Evolutionary conservation across 2,113 vertebrate genomes (phyloP).

Genomic region (Falco punctatus): DNA sequence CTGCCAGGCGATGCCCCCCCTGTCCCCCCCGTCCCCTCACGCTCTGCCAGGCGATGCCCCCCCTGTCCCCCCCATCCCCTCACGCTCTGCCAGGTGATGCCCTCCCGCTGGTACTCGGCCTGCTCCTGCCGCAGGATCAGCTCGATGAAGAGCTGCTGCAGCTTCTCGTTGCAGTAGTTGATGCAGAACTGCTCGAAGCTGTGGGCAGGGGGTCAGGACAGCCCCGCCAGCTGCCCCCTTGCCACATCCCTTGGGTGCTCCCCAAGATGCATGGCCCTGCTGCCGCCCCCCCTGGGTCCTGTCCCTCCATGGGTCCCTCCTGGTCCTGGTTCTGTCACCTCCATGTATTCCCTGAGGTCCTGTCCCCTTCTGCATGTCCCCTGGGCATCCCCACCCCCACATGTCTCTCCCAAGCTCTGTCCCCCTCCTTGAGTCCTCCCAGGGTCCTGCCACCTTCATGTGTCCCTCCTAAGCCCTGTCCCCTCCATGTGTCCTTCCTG

Average conservation of each 20-base stretch:
- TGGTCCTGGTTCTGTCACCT: neutral
- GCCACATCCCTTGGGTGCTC: too few species aligned
- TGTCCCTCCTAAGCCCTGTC: neutral
- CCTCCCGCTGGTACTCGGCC: constrained; percentile 66
- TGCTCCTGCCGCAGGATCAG: constrained; percentile 92
- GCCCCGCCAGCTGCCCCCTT: neutral
- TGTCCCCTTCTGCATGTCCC: neutral
- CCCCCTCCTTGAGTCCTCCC: neutral
- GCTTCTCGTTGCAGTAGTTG: constrained; percentile 92
- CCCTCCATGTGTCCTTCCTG: too few species aligned
- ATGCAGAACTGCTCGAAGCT: constrained; percentile 96
- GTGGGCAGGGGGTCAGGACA: neutral
- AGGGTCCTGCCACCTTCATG: neutral
- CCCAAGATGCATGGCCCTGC: neutral
- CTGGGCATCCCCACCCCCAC: too few species aligned
- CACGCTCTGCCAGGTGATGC: neutral
- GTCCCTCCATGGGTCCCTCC: too few species aligned
- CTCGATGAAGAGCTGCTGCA: constrained; percentile 93
- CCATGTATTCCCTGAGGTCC: neutral
- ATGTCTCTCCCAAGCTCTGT: too few species aligned
- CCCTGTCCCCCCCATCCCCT: neutral
- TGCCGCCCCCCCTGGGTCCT: neutral
- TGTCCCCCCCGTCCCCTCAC: neutral
- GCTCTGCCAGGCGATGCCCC: neutral
- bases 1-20: neutral